Evolutionary conservation across 1,140 invertebrate genomes (phyloP).

Genomic region (Eciton burchellii): DNA sequence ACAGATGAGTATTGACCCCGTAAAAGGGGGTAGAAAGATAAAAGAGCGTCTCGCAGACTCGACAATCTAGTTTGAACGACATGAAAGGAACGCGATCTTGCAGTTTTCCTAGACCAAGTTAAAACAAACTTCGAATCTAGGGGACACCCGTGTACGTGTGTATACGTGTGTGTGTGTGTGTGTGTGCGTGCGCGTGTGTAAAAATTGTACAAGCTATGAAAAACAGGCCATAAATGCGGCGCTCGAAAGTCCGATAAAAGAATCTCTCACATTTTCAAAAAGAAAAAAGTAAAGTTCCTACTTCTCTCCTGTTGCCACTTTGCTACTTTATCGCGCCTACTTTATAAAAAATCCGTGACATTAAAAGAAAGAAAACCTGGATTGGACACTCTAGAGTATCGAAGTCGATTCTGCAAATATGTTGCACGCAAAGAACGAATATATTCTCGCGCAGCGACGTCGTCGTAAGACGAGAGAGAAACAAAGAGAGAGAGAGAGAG

Average conservation of each 20-base stretch:
- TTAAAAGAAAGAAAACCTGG: neutral
- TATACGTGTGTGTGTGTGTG: no score
- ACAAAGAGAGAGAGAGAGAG: no score
- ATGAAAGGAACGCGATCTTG: neutral
- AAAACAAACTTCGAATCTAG: neutral
- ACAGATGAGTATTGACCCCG: slow-evolving; percentile 30
- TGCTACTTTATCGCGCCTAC: neutral
- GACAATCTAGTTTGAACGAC: neutral
- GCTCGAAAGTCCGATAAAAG: neutral
- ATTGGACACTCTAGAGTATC: neutral
- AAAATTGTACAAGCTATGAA: neutral
- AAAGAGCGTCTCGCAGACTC: neutral
- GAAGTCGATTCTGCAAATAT: neutral
- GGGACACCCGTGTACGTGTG: no score
- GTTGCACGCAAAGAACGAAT: neutral
- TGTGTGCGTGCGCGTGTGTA: no score
- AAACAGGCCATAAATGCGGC: neutral
- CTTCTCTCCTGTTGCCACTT: neutral
- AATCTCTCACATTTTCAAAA: slow-evolving; percentile 3
- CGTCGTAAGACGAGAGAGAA: no score
- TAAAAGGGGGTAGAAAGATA: slow-evolving; percentile 4
- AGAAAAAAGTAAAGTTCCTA: neutral
- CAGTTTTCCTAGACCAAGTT: neutral
- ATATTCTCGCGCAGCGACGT: neutral
- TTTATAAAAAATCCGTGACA: neutral